Conservation (phyloP, 2,113 vertebrate genomes). For the Onychorhynchus coronatus region DNA sequence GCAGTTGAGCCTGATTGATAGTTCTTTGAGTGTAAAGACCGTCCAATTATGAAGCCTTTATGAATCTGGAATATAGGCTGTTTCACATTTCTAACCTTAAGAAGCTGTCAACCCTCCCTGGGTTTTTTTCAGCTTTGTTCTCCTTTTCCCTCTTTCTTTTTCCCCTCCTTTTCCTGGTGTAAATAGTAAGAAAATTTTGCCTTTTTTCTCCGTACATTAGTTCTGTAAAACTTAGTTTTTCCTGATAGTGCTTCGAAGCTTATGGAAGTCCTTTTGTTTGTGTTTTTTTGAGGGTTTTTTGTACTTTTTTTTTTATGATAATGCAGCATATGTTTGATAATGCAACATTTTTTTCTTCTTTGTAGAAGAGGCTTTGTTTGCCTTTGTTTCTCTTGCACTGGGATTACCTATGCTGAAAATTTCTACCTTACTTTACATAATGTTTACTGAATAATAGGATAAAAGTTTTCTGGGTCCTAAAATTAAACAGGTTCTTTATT, state of each 20-base stretch:
- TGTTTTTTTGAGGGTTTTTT: background rate
- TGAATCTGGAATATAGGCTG: background rate
- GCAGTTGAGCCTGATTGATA: background rate
- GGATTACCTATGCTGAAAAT: background rate
- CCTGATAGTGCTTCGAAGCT: background rate
- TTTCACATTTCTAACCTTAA: background rate
- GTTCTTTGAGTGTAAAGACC: background rate
- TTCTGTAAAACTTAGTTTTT: background rate
- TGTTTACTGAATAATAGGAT: background rate
- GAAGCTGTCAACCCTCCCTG: background rate
- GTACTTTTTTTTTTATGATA: background rate
- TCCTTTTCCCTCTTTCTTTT: background rate
- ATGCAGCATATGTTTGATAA: background rate
- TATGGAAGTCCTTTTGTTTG: background rate
- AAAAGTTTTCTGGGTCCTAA: background rate
- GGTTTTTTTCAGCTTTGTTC: background rate
- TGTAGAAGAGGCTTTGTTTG: background rate
- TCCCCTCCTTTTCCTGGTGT: background rate
- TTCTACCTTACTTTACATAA: background rate
- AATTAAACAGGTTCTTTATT: background rate
- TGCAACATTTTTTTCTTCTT: rapidly evolving
- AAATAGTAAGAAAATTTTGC: background rate
- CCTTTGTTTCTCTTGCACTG: background rate
- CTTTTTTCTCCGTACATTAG: background rate
- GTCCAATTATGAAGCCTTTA: background rate